Evolutionary conservation across 2,113 vertebrate genomes (phyloP).

Genomic region (Hemichromis elongatus): DNA sequence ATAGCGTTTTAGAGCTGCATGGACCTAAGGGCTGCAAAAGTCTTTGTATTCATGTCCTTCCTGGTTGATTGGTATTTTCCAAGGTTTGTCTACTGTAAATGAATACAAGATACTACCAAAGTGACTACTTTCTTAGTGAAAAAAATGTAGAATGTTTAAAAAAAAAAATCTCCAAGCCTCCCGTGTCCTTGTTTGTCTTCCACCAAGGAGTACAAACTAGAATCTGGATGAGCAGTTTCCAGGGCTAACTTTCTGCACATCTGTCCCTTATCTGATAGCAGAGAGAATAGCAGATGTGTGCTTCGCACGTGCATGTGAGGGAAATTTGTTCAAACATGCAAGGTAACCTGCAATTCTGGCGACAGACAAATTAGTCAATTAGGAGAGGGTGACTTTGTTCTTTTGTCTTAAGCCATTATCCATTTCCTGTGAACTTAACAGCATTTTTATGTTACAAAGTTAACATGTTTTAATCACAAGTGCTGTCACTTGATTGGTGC

Average conservation of each 20-base stretch:
- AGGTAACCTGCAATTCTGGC: not conserved
- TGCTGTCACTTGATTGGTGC: constrained; percentile 45
- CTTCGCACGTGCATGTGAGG: not conserved
- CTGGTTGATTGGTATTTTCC: not conserved
- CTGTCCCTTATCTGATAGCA: not conserved
- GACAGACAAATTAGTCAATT: not conserved
- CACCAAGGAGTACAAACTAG: not conserved
- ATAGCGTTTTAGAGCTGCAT: not conserved
- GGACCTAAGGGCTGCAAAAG: not conserved
- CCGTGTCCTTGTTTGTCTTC: not conserved
- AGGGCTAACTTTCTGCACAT: not conserved
- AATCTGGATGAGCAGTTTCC: not conserved
- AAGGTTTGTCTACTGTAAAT: not conserved
- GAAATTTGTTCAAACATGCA: not conserved
- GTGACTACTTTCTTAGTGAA: not conserved
- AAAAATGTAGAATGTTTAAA: not conserved
- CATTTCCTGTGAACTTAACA: not conserved
- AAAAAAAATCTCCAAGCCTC: not conserved
- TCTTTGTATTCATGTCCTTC: not conserved
- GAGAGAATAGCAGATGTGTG: not conserved
- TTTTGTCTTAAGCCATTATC: not conserved
- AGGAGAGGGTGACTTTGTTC: not conserved
- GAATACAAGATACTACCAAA: not conserved
- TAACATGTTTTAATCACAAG: constrained; percentile 57
- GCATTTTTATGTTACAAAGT: constrained; percentile 7